Conservation (phyloP, 2,113 vertebrate genomes). For the Pyrgilauda ruficollis region DNA sequence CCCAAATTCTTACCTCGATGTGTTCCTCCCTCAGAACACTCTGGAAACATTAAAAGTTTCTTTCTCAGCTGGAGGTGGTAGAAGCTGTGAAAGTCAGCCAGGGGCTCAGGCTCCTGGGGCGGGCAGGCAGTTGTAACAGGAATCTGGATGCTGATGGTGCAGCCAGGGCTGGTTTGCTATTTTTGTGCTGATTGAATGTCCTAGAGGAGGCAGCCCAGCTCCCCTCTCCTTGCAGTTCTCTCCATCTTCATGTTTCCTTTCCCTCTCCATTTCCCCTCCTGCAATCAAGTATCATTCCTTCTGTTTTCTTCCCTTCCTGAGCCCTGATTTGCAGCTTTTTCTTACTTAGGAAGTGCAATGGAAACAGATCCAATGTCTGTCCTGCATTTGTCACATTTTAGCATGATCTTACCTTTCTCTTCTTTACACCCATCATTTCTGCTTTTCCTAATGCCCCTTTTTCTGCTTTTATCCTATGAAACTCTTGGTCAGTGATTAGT, state of each 20-base stretch:
- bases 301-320: background rate
- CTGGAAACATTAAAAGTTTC: background rate
- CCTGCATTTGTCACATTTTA: background rate
- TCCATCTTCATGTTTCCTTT: background rate
- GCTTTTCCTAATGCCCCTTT: background rate
- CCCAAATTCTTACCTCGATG: background rate
- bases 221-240: background rate
- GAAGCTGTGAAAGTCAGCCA: background rate
- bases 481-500: background rate
- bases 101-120: background rate
- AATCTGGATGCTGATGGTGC: conserved; percentile 20
- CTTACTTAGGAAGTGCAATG: background rate
- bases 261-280: background rate
- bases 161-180: background rate
- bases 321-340: background rate
- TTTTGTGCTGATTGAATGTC: background rate
- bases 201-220: background rate
- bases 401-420: background rate
- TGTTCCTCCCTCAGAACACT: background rate
- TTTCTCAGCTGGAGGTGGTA: background rate
- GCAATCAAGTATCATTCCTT: background rate
- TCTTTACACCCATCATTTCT: background rate
- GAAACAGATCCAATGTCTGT: background rate
- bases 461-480: background rate
- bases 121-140: background rate